Conservation (phyloP, 2,113 vertebrate genomes). For the Eudyptes chrysolophus region DNA sequence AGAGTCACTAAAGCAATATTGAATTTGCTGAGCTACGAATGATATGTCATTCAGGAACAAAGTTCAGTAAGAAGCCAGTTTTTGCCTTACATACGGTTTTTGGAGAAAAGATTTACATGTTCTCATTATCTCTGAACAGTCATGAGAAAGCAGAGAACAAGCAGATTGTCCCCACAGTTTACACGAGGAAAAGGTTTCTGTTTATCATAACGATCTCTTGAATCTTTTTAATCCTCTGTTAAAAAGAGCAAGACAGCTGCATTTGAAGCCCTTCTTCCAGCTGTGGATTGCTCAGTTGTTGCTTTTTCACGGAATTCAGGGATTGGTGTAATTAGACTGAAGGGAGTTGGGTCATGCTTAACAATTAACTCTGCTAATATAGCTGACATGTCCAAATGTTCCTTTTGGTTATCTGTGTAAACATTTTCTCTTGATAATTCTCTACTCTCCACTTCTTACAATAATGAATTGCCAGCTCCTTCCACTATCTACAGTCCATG, state of each 20-base stretch:
- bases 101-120: conserved; percentile 24
- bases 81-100: background rate
- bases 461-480: background rate
- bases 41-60: background rate
- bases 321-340: background rate
- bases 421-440: background rate
- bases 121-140: conserved; percentile 36
- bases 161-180: conserved; percentile 30
- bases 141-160: conserved; percentile 31
- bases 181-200: conserved; percentile 28
- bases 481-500: background rate
- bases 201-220: conserved; percentile 43
- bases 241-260: conserved; percentile 9
- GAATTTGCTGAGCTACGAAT: background rate
- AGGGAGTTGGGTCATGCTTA: background rate
- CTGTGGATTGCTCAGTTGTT: background rate
- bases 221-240: conserved; percentile 53
- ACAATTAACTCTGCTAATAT: conserved; percentile 30
- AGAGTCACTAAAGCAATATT: background rate
- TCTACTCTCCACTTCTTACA: background rate
- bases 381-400: background rate
- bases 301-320: background rate
- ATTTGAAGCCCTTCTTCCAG: conserved; percentile 1
- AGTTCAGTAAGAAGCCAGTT: background rate
- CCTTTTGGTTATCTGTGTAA: background rate